phyloP scores from a whole-genome alignment of 1,140 invertebrate species.

The Drosophila melanogaster region Release_6_plus_ISO1_MT NT_033777.3:9260001-9260500 shows the following conservation, averaged over 20 bases:
- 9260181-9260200: constrained; percentile 32
- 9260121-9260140: constrained; percentile 41
- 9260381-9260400: neutral
- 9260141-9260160: constrained; percentile 39
- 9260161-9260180: constrained; percentile 49
- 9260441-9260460: no score
- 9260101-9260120: constrained; percentile 36
- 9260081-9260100: constrained; percentile 17
- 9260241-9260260: constrained; percentile 8
- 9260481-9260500: no score
- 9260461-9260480: no score
- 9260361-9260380: neutral
- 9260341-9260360: neutral
- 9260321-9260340: neutral
- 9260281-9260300: neutral
- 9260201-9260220: constrained; percentile 38
- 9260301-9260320: neutral
- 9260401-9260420: neutral
- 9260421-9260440: neutral
- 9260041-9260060: neutral
- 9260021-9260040: constrained; percentile 18
- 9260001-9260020: constrained; percentile 7
- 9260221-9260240: constrained; percentile 42
- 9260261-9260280: neutral
- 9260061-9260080: constrained; percentile 19